Percentiles rank a stretch among this genome's conserved stretches.
Conservation (phyloP, 2,113 vertebrate species). For the Tamias sibiricus region DNA sequence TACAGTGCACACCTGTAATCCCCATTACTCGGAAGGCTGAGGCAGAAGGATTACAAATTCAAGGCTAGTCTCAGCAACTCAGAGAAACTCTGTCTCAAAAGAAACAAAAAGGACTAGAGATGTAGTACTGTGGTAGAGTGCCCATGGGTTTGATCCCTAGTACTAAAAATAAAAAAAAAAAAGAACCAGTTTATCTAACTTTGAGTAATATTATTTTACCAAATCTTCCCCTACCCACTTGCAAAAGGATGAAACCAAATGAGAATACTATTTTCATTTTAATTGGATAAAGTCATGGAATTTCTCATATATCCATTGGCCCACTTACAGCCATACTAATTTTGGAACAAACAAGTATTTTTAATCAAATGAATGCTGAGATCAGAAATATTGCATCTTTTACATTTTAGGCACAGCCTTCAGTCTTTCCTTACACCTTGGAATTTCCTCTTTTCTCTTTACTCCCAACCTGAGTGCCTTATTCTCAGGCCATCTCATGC, state of each 20-base stretch:
- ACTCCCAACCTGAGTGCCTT: neutral
- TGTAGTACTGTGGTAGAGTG: no score
- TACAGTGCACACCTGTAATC: no score
- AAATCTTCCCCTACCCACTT: neutral
- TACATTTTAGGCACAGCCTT: neutral
- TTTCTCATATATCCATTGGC: neutral
- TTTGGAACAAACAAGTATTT: neutral
- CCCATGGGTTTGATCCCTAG: no score
- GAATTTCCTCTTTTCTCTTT: neutral
- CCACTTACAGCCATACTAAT: neutral
- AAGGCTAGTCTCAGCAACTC: no score
- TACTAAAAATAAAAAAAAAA: no score
- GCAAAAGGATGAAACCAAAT: conserved; percentile 36
- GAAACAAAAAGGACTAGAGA: no score
- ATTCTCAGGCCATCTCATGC: neutral
- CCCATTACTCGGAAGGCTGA: no score
- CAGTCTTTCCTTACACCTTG: neutral
- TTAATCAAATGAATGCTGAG: conserved; percentile 14
- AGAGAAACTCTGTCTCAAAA: no score
- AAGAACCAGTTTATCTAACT: neutral
- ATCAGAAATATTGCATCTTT: neutral
- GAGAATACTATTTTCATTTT: conserved; percentile 17
- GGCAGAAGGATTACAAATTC: no score
- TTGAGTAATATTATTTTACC: conserved; percentile 9
- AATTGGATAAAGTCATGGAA: neutral